Conservation (phyloP, 2,113 vertebrate genomes). For the Seriola aureovittata region DNA sequence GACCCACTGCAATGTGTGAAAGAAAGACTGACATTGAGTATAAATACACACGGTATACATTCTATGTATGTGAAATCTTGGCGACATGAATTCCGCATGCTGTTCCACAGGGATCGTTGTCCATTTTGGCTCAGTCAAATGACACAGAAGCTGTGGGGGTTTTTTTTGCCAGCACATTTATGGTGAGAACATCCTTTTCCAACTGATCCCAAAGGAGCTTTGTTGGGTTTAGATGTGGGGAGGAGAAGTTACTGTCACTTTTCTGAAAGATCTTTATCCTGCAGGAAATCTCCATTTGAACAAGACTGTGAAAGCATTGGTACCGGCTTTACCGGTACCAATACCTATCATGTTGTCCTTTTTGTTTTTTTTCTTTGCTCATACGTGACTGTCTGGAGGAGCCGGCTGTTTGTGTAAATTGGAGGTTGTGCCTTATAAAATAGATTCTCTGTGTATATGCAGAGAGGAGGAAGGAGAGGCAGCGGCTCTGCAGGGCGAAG, state of each 20-base stretch:
- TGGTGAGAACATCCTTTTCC: slow-evolving; percentile 52
- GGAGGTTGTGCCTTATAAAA: slow-evolving; percentile 21
- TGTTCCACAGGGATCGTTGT: slow-evolving; percentile 38
- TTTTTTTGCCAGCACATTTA: slow-evolving; percentile 29
- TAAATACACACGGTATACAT: not conserved
- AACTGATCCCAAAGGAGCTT: slow-evolving; percentile 50
- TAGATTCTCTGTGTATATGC: slow-evolving; percentile 5
- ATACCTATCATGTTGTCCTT: not conserved
- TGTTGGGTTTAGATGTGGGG: slow-evolving; percentile 36
- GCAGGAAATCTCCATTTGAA: slow-evolving; percentile 37
- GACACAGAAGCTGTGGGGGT: slow-evolving; percentile 34
- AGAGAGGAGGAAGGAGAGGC: slow-evolving; percentile 26
- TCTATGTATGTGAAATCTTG: slow-evolving; percentile 18
- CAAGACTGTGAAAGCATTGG: not conserved
- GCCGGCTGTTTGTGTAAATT: not conserved
- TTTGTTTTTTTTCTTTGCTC: not conserved
- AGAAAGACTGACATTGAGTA: slow-evolving; percentile 13
- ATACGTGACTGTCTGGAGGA: slow-evolving; percentile 13
- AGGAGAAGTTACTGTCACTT: slow-evolving; percentile 39
- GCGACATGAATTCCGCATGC: slow-evolving; percentile 10
- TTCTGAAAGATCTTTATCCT: slow-evolving; percentile 47
- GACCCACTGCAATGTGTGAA: slow-evolving; percentile 25
- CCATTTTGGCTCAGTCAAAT: slow-evolving; percentile 52
- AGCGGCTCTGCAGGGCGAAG: slow-evolving; percentile 18
- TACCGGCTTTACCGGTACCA: not conserved